Base-by-base conservation (phyloP, 2,888 invertebrate genomes). In the Polydrusus pterygomalis region DNA sequence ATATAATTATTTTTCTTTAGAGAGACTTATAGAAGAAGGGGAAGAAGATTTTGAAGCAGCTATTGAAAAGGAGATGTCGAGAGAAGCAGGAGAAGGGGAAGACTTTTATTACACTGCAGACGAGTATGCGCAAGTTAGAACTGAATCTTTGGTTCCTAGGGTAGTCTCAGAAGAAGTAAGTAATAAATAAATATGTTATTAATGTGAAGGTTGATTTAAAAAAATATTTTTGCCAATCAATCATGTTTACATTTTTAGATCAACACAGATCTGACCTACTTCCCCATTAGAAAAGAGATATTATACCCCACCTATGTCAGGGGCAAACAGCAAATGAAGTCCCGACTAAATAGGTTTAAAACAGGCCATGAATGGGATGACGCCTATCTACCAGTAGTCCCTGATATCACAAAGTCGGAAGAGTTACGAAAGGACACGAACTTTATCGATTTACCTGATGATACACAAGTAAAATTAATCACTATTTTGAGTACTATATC, bases 401-500 rank as follows among this genome's bases (percentile, higher is more conserved):
- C 83, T 0, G 80, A 80, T 20, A 79, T 85, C 3, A 87, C 86
- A 0, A 81, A 84, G 68, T 86, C 85, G 0, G 80, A 91, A 62
- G 93, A 93, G 80, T 83, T 93, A 8, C 80, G 83, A 0, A 88
- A 90, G 58, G 90, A 89, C 0, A 89, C 87, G 73, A 93, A 93
- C 81, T 93, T 92, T 79, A 87, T 88, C 63, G 84, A 87, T 17
- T 83, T 93, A 49, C 91, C 92, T 0, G 93, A 93, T 79, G 89
- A 89, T 6, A 89, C 89, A 0, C 89, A 92, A 83, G 75, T 77
- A 51, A 43, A 17, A 54, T 34, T 34, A 3, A 25, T 25, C 5
- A 25, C n/a, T n/a, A n/a, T n/a, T n/a, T n/a, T n/a, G n/a, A n/a
- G n/a, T n/a, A n/a, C n/a, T n/a, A n/a, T n/a, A n/a, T n/a, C n/a